Percentiles rank a stretch among this genome's conserved stretches.
phyloP scores from a whole-genome alignment of 2,113 vertebrate species.

The Pithys albifrons region DNA sequence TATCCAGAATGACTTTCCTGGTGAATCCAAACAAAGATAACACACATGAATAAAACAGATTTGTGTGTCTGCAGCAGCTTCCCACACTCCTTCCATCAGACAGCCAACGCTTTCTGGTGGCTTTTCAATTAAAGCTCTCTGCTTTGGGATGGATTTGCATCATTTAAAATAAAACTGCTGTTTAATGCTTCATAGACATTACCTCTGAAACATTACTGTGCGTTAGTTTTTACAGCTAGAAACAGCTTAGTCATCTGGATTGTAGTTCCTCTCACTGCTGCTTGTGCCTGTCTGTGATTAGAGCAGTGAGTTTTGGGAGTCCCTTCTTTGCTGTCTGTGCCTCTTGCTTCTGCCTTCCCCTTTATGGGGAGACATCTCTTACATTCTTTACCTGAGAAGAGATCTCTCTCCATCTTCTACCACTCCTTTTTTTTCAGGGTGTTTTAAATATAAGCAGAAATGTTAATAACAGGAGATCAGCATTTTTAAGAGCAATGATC shows the following conservation, averaged over 20 bases:
- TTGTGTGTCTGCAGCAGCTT: not conserved
- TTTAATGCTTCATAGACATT: not conserved
- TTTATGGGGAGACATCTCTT: not conserved
- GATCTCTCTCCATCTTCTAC: not conserved
- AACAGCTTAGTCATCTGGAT: not conserved
- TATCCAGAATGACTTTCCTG: conserved; percentile 21
- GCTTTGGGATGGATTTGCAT: not conserved
- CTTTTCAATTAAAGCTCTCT: not conserved
- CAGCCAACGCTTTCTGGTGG: not conserved
- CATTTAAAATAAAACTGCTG: not conserved
- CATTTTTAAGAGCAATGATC: not conserved
- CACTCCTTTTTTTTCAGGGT: not conserved
- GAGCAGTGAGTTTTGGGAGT: not conserved
- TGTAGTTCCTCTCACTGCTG: not conserved
- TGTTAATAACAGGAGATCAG: not conserved
- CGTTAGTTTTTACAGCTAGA: not conserved
- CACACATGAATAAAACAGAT: not conserved
- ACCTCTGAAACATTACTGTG: not conserved
- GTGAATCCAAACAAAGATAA: not conserved
- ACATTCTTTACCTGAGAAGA: not conserved
- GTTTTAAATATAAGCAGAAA: not conserved
- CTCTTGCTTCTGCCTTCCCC: not conserved
- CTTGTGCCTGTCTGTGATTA: not conserved
- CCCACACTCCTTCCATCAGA: not conserved
- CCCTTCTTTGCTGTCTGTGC: not conserved